These are phyloP conservation scores for Araneus ventricosus DNA, from an alignment of 1,140 invertebrate species.

Conservation along the genomic window DNA sequence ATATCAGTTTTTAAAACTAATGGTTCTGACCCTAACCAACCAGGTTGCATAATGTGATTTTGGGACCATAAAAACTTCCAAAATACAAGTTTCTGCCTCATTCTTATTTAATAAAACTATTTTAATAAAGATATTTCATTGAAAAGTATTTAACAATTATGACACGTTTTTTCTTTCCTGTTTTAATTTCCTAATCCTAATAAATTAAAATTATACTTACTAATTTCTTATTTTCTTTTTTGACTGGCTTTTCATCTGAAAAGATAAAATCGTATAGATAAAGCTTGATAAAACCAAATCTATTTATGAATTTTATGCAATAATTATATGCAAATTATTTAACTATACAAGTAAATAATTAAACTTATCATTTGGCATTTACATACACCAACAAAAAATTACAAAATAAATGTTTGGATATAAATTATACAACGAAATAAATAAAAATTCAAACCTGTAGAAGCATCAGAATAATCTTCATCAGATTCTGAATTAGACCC, in stretches of 20 bases:
- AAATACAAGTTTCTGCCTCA: too few species aligned
- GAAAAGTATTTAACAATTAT: too few species aligned
- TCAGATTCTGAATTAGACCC: background rate
- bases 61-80: too few species aligned
- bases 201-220: background rate
- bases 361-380: background rate
- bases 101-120: too few species aligned
- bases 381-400: background rate
- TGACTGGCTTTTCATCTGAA: background rate
- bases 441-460: background rate
- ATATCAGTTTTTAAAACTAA: too few species aligned
- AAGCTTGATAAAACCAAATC: background rate
- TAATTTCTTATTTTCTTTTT: slow-evolving; percentile 6
- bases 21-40: too few species aligned
- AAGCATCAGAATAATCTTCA: background rate
- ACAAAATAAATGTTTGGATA: background rate
- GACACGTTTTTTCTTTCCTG: too few species aligned
- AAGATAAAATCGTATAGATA: background rate
- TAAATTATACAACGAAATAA: background rate
- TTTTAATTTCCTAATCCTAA: too few species aligned
- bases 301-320: too few species aligned
- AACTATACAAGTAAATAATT: too few species aligned
- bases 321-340: background rate
- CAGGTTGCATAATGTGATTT: too few species aligned
- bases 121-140: too few species aligned